Conservation (phyloP, 1,140 invertebrate species). For the Vanessa tameamea region DNA sequence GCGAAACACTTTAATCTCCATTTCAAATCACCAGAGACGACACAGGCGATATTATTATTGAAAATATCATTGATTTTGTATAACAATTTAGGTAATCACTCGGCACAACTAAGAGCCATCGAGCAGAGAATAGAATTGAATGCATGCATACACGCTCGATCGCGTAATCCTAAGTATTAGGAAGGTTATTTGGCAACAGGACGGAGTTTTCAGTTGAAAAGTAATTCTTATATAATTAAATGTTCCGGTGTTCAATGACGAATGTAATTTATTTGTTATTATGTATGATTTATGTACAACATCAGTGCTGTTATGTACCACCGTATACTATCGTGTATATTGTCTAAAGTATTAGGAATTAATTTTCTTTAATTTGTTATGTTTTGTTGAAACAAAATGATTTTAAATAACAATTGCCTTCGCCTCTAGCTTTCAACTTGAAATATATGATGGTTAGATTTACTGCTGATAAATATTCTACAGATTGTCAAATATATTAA, state of each 20-base stretch:
- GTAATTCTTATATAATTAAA: constrained; percentile 8
- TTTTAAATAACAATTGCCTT: no score
- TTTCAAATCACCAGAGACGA: constrained; percentile 10
- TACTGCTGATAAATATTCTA: no score
- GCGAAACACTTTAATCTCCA: constrained; percentile 26
- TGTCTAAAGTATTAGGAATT: no score
- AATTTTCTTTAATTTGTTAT: no score
- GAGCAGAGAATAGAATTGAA: not conserved
- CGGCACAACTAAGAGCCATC: not conserved
- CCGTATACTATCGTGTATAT: no score
- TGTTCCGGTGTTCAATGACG: constrained; percentile 10
- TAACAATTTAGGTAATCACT: not conserved
- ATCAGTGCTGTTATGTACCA: not conserved
- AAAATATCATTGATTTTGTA: not conserved
- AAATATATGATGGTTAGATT: no score
- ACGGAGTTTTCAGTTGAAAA: constrained; percentile 1
- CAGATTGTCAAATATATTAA: no score
- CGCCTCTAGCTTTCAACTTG: no score
- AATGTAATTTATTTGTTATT: not conserved
- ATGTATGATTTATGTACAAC: constrained; percentile 11
- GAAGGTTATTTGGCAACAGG: not conserved
- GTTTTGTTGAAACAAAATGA: no score
- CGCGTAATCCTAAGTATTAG: not conserved
- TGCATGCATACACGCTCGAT: not conserved
- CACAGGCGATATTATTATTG: not conserved